phyloP scores from a whole-genome alignment of 2,113 vertebrate genomes.

The Dryoscopus gambensis region DNA sequence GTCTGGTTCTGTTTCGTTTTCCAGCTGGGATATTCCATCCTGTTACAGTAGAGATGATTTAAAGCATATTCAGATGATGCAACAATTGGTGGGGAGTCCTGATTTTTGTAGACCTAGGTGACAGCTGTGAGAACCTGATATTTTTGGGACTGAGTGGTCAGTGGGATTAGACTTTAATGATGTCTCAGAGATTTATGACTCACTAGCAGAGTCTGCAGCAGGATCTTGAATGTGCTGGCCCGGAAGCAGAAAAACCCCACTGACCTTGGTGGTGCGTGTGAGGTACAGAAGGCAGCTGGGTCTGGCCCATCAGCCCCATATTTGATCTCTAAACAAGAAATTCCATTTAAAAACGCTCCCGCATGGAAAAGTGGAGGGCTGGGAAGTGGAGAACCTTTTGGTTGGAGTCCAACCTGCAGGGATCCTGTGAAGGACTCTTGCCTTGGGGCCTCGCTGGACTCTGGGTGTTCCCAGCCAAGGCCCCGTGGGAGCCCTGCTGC shows the following conservation, averaged over 20 bases:
- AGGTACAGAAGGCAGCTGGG: neutral
- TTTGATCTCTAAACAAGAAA: neutral
- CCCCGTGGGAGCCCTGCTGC: neutral
- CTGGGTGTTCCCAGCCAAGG: neutral
- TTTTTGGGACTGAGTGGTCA: neutral
- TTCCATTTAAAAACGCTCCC: neutral
- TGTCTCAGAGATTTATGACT: neutral
- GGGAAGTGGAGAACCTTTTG: neutral
- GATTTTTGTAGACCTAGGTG: neutral
- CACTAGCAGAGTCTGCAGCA: neutral
- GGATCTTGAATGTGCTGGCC: neutral
- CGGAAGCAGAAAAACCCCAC: neutral
- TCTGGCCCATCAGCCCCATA: neutral
- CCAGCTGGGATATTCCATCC: neutral
- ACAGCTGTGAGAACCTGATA: neutral
- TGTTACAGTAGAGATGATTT: accelerated
- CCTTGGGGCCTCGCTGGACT: neutral
- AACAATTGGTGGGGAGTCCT: neutral
- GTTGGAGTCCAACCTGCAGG: neutral
- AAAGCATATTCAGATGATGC: neutral
- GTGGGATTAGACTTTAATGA: neutral
- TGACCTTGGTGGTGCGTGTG: neutral
- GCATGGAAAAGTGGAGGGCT: neutral
- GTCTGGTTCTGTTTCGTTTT: neutral
- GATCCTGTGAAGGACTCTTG: neutral